Percentiles rank a stretch among this genome's conserved stretches.
Evolutionary conservation across 1,140 invertebrate genomes (phyloP).

Genomic region (Teleogryllus occipitalis): DNA sequence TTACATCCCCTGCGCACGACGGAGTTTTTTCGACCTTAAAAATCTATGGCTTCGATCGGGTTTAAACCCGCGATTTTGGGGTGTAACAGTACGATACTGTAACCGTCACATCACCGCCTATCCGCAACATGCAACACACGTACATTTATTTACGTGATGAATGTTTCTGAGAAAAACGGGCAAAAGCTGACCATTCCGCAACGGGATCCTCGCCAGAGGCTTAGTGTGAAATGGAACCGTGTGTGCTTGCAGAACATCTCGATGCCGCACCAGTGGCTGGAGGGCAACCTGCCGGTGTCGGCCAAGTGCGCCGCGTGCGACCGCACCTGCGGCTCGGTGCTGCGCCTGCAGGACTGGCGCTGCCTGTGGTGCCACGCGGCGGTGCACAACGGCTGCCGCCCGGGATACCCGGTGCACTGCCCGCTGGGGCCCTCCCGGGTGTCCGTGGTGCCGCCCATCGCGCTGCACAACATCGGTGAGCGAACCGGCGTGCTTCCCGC

Average conservation of each 20-base stretch:
- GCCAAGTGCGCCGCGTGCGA: slow-evolving; percentile 91
- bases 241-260: slow-evolving; percentile 63
- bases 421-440: slow-evolving; percentile 77
- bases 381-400: slow-evolving; percentile 81
- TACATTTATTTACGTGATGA: too few species aligned
- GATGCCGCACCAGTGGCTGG: slow-evolving; percentile 97
- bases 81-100: too few species aligned
- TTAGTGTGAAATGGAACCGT: too few species aligned
- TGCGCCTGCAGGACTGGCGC: slow-evolving; percentile 90
- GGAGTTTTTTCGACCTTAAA: too few species aligned
- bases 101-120: too few species aligned
- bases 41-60: too few species aligned
- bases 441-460: slow-evolving; percentile 86
- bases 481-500: background rate
- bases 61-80: too few species aligned
- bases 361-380: slow-evolving; percentile 93
- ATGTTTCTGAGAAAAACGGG: too few species aligned
- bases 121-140: too few species aligned
- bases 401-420: slow-evolving; percentile 57
- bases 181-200: too few species aligned
- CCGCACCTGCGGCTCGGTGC: slow-evolving; percentile 91
- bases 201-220: too few species aligned
- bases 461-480: slow-evolving; percentile 80
- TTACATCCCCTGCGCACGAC: too few species aligned
- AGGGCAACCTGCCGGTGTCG: slow-evolving; percentile 91